Conservation (phyloP, 2,888 invertebrate species). For the Keiferia lycopersicella region DNA sequence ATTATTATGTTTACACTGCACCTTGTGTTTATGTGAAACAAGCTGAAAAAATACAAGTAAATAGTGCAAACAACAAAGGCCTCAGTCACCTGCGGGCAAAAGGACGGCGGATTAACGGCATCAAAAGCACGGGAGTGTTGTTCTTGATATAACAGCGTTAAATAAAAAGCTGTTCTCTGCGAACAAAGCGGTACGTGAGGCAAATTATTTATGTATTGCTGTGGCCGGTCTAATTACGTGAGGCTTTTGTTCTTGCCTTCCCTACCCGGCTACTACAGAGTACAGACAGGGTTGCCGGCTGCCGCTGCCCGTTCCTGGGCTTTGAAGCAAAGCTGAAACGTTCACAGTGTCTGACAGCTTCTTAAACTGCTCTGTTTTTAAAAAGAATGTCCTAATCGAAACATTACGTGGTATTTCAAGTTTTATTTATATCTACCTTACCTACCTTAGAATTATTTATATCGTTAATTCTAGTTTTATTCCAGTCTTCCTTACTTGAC, state of each 20-base stretch:
- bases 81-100: slow-evolving; percentile 51
- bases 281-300: slow-evolving; percentile 7
- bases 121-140: slow-evolving; percentile 71
- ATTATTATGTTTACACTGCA: too few relatives aligned
- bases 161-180: slow-evolving; percentile 72
- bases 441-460: too few relatives aligned
- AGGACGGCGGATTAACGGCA: slow-evolving; percentile 62
- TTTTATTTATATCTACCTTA: too few relatives aligned
- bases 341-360: neutral
- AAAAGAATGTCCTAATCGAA: neutral
- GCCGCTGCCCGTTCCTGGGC: neutral
- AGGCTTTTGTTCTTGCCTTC: slow-evolving; percentile 75
- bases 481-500: too few relatives aligned
- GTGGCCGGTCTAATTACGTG: slow-evolving; percentile 78
- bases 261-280: slow-evolving; percentile 31
- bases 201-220: slow-evolving; percentile 81
- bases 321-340: slow-evolving; percentile 1
- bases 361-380: neutral
- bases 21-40: neutral
- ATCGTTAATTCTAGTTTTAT: too few relatives aligned
- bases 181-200: slow-evolving; percentile 79
- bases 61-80: slow-evolving; percentile 47
- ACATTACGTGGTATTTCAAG: too few relatives aligned
- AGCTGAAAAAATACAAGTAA: slow-evolving; percentile 14
- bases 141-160: slow-evolving; percentile 74